These are phyloP conservation scores for Epizoanthus illoricatus DNA, from an alignment of 92 coral and sea anemone species.

Conservation along the genomic window DNA sequence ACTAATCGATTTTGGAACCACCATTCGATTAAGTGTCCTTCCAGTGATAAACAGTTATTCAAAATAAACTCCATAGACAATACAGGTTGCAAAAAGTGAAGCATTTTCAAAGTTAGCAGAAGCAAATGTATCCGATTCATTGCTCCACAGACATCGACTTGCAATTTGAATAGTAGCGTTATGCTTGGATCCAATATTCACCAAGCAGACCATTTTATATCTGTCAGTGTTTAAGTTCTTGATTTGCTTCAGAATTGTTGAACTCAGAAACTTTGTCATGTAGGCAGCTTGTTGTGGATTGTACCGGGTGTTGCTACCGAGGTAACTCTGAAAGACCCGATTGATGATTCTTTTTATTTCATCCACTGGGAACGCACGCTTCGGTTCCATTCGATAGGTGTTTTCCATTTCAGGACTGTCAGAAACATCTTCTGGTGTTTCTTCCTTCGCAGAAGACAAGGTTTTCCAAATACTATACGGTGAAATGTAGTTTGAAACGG, in stretches of 20 bases:
- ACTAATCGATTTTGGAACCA: neutral
- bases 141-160: slow-evolving; percentile 91
- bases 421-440: neutral
- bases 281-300: slow-evolving; percentile 52
- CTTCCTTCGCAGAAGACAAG: slow-evolving; percentile 30
- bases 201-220: slow-evolving; percentile 82
- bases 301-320: slow-evolving; percentile 46
- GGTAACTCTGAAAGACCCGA: slow-evolving; percentile 51
- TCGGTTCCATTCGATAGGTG: slow-evolving; percentile 89
- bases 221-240: slow-evolving; percentile 67
- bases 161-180: slow-evolving; percentile 69
- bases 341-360: slow-evolving; percentile 69
- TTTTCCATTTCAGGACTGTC: slow-evolving; percentile 50
- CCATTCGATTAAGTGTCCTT: neutral
- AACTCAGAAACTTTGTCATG: slow-evolving; percentile 71
- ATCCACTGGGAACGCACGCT: slow-evolving; percentile 57
- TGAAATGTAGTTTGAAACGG: slow-evolving; percentile 38
- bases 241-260: slow-evolving; percentile 73
- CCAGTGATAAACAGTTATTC: slow-evolving; percentile 41
- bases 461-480: slow-evolving; percentile 56
- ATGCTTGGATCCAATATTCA: slow-evolving; percentile 66
- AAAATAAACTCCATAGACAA: slow-evolving; percentile 78
- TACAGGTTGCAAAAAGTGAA: slow-evolving; percentile 73
- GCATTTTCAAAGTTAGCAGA: slow-evolving; percentile 75
- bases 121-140: slow-evolving; percentile 75